Percentiles rank a stretch among this genome's conserved stretches.
These are phyloP conservation scores for Cremastinae sp. DNA, from an alignment of 2,888 invertebrate genomes.

Conservation along the genomic window DNA sequence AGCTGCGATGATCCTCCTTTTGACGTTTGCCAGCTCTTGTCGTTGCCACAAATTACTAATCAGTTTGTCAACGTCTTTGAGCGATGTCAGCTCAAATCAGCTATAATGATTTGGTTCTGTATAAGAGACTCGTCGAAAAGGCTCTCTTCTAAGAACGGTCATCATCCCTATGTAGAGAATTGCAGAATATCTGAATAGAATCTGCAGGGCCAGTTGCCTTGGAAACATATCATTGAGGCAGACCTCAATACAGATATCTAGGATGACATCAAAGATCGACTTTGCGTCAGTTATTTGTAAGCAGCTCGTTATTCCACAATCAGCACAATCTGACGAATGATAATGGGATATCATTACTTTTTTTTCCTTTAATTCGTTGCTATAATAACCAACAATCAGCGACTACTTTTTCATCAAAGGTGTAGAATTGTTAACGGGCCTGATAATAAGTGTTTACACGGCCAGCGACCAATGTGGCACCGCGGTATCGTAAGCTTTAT, in stretches of 20 bases:
- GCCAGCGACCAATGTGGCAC: not conserved
- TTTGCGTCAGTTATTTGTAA: too few species aligned
- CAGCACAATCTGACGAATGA: not conserved
- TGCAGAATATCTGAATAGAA: not conserved
- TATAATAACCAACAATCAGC: not conserved
- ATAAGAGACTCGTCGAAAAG: too few species aligned
- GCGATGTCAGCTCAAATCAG: too few species aligned
- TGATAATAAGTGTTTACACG: conserved; percentile 20
- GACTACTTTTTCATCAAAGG: not conserved
- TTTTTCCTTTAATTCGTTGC: not conserved
- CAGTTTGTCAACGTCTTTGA: too few species aligned
- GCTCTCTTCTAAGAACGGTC: too few species aligned
- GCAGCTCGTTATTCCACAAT: too few species aligned
- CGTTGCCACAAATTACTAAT: conserved; percentile 16
- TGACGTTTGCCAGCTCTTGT: not conserved
- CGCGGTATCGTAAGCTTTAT: conserved; percentile 1
- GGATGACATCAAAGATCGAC: not conserved
- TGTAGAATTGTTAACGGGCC: conserved; percentile 24
- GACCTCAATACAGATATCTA: not conserved
- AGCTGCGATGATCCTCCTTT: not conserved
- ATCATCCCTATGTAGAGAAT: too few species aligned
- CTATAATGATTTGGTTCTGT: too few species aligned
- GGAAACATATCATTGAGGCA: not conserved
- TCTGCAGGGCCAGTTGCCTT: not conserved
- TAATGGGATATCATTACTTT: not conserved